Percentiles rank a stretch among this genome's conserved stretches.
phyloP scores from a whole-genome alignment of 2,888 invertebrate genomes.

The Didymodactylos carnosus region DNA sequence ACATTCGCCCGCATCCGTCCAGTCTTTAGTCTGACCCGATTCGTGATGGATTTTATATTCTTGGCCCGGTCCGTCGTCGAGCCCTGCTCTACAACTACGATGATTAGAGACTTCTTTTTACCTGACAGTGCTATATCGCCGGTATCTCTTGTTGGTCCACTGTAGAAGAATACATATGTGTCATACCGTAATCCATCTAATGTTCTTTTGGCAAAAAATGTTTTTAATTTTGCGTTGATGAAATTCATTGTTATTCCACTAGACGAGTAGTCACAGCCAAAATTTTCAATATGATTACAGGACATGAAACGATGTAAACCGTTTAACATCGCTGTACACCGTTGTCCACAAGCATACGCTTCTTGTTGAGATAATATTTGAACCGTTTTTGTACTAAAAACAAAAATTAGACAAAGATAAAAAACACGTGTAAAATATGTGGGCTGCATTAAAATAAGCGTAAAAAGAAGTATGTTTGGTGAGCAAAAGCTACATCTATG shows the following conservation, averaged over 20 bases:
- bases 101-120: constrained; percentile 17
- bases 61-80: too few relatives aligned
- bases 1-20: too few relatives aligned
- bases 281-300: constrained; percentile 30
- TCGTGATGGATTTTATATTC: too few relatives aligned
- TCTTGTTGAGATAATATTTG: constrained; percentile 21
- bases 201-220: constrained; percentile 21
- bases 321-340: constrained; percentile 25
- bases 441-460: background rate
- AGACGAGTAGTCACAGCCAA: constrained; percentile 31
- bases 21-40: too few relatives aligned
- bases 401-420: background rate
- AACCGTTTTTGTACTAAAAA: constrained; percentile 18
- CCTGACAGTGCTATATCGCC: constrained; percentile 34
- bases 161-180: constrained; percentile 31
- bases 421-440: background rate
- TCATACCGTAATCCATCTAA: constrained; percentile 31
- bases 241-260: constrained; percentile 26
- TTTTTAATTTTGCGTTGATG: constrained; percentile 20
- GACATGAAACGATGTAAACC: constrained; percentile 25
- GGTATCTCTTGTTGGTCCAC: constrained; percentile 27
- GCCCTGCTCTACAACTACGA: too few relatives aligned
- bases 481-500: too few relatives aligned
- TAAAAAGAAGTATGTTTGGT: background rate
- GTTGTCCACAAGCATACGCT: constrained; percentile 22